A percentile compares a stretch with the other conserved stretches of the same genome.
phyloP scores from a whole-genome alignment of 1,140 invertebrate species.

The Bombus haemorrhoidalis region DNA sequence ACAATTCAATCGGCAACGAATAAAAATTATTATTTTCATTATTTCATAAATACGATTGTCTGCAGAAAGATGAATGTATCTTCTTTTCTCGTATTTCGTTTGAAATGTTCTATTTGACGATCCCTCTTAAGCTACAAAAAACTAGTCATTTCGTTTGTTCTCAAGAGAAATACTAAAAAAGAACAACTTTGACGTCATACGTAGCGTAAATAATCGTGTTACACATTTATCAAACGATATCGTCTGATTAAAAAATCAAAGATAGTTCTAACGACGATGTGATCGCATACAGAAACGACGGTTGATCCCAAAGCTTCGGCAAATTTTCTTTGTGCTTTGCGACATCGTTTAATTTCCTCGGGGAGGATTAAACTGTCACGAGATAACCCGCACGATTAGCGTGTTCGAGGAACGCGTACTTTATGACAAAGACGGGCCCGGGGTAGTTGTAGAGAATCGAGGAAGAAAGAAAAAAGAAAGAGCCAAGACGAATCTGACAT shows the following conservation, averaged over 20 bases:
- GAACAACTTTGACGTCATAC: background rate
- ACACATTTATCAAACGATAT: background rate
- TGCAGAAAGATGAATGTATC: too few species aligned
- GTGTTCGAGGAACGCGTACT: background rate
- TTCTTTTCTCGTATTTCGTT: too few species aligned
- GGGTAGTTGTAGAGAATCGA: background rate
- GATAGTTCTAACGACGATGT: background rate
- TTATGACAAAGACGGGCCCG: background rate
- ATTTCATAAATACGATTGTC: too few species aligned
- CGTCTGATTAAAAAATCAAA: background rate
- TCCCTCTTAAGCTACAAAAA: too few species aligned
- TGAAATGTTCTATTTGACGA: too few species aligned
- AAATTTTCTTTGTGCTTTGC: background rate
- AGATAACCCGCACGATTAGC: conserved; percentile 6
- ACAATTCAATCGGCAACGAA: background rate
- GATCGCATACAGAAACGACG: too few species aligned
- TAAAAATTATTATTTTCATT: too few species aligned
- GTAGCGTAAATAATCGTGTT: background rate
- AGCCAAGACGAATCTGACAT: conserved; percentile 2
- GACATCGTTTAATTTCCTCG: background rate
- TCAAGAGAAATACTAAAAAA: background rate
- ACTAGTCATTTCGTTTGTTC: too few species aligned
- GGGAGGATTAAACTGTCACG: conserved; percentile 26
- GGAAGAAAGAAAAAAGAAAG: background rate
- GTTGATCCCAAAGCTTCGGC: too few species aligned